Conservation (phyloP, 2,888 invertebrate species). For the Siphlonurus alternatus region DNA sequence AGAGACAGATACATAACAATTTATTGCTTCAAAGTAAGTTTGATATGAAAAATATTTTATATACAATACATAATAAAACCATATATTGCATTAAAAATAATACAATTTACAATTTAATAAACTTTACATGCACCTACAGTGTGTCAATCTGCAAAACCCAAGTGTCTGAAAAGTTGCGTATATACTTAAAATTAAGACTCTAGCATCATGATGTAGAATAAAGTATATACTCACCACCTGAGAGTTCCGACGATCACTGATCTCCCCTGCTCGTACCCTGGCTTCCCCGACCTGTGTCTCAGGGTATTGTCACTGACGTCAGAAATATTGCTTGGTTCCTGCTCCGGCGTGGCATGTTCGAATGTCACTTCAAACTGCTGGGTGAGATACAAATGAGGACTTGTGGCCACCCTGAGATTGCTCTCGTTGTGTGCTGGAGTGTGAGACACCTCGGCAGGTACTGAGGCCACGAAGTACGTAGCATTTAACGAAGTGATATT, state of each 20-base stretch:
- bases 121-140: no score
- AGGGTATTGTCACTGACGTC: background rate
- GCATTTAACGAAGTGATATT: slow-evolving; percentile 7
- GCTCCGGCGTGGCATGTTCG: slow-evolving; percentile 2
- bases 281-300: slow-evolving; percentile 9
- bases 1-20: no score
- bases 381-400: slow-evolving; percentile 1
- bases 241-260: slow-evolving; percentile 7
- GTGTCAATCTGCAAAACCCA: no score
- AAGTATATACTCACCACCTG: slow-evolving; percentile 7
- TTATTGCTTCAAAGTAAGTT: no score
- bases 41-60: no score
- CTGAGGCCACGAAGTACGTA: slow-evolving; percentile 8
- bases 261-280: slow-evolving; percentile 11
- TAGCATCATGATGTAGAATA: no score
- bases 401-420: background rate
- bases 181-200: no score
- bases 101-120: no score
- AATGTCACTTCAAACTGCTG: slow-evolving; percentile 11
- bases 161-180: no score
- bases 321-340: background rate
- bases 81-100: no score
- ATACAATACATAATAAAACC: no score
- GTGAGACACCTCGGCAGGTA: background rate
- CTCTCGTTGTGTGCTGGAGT: background rate